Evolutionary conservation across 2,888 invertebrate species (phyloP).

Genomic region (Linnaemya vulpina): DNA sequence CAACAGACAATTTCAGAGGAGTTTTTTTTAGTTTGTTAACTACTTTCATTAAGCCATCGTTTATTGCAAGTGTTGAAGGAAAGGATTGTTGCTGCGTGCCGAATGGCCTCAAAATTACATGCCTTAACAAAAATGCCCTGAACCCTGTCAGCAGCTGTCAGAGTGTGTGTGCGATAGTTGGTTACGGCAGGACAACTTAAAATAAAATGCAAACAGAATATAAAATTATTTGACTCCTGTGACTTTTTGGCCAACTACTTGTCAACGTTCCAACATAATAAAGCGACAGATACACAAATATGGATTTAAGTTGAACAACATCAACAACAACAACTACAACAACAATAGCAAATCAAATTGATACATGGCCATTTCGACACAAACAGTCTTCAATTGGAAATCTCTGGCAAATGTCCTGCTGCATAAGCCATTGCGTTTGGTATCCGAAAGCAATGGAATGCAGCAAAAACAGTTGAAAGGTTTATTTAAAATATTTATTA

Average conservation of each 20-base stretch:
- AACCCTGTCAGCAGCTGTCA: conserved; percentile 42
- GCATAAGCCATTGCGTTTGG: background rate
- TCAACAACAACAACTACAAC: background rate
- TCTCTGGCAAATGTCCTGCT: conserved; percentile 35
- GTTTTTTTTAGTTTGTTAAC: background rate
- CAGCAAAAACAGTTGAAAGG: background rate
- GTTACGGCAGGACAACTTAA: conserved; percentile 49
- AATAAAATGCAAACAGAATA: conserved; percentile 62
- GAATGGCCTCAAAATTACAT: conserved; percentile 29
- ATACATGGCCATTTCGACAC: background rate
- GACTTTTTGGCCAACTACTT: conserved; percentile 61
- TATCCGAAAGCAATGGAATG: background rate
- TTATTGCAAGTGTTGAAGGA: conserved; percentile 40
- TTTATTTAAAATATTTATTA: background rate
- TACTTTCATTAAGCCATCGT: conserved; percentile 40
- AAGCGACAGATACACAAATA: conserved; percentile 9
- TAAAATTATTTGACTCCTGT: conserved; percentile 64
- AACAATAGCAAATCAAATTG: background rate
- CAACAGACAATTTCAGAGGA: background rate
- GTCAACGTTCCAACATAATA: conserved; percentile 51
- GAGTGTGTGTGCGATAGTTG: conserved; percentile 19
- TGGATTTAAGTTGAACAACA: conserved; percentile 4
- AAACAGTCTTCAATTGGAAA: conserved; percentile 9
- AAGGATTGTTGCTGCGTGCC: conserved; percentile 37
- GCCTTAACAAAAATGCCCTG: conserved; percentile 29